Evolutionary conservation across 2,797 vertebrate genomes (phyloP), one percentile per base, ranked within the genome.

Genomic region (Tauraco hartlaubi): DNA sequence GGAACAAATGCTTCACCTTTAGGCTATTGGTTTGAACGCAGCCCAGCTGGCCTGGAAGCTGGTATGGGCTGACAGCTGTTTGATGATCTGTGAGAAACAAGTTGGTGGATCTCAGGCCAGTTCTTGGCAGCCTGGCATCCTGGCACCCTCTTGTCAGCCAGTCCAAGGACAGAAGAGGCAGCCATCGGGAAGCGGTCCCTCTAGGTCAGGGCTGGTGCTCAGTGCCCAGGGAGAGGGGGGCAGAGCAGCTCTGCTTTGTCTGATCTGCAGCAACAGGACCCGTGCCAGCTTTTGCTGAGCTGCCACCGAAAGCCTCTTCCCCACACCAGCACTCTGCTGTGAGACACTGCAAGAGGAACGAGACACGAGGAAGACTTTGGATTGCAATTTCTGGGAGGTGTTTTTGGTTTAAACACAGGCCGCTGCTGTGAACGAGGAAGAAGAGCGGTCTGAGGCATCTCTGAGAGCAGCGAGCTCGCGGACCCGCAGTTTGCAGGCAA

Each of bases 1-100:
- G 95, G 95, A 96, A 96, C 94, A 78, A 96, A 88, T 29, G 80
- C n/a, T 97, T 96, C 92, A 94, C 96, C 94, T 96, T 95, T 84
- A 90, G 94, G 95, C 90, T 86, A 88, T 68, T 87, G 96, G 73
- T 90, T 56, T 90, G 95, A 94, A 28, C 4, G 0, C 54, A n/a
- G 92, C 92, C 94, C 94, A 96, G 93, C 95, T 97, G 96, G 96
- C 90, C 63, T 43, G 58, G 92, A 35, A 39, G 84, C 92, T 13
- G 80, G 80, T 9, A 1, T 7, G 37, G 46, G 89, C 89, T 77
- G 12, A 93, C 96, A 97, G 94, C 96, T 96, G 95, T 84, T 91
- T 73, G 91, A 96, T 80, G 94, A 94, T 55, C 86, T 91, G 87
- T 25, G 92, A 96, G 93, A 67, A 94, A 85, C 48, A 68, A 82